Base-by-base conservation (phyloP, 1,140 invertebrate genomes). In the Reticulitermes speratus region DNA sequence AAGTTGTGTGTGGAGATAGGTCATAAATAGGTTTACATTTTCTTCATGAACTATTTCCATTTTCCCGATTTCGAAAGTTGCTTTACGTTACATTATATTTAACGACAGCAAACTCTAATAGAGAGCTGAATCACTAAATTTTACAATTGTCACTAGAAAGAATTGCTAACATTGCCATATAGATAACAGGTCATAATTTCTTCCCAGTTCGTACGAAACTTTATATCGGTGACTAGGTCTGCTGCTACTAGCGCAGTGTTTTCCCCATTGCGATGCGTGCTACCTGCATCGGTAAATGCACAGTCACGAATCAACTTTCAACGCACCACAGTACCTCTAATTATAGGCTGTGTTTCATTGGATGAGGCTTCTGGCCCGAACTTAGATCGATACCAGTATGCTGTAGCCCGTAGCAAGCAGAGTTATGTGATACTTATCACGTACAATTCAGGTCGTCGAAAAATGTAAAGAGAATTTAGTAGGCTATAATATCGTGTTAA, bases 301-400 rank as follows among this genome's bases (percentile, higher is more conserved):
- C 25, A 25, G 65, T 75, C 65, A 75, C 65, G 65, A 75, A 75
- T 25, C 25, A 25, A 8, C 65, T 2, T 25, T 16, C 65, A 25
- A 30, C 8, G n/a, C 65, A 30, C 25, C 16, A 7, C 25, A 75
- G 65, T 75, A 25, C 65, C 65, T 75, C 65, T 75, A 75, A 75
- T 75, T 75, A 75, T 30, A 75, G 65, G 65, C 65, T 75, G n/a
- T 75, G 65, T 30, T 75, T 75, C 65, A 75, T 75, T 75, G 65
- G 65, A 75, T 75, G 65, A 75, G 14, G 65, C 65, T 75, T 14
- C 65, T 6, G 52, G 11, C 7, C 65, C 6, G 65, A 6, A 30
- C 16, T 75, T 75, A n/a, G n/a, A 75, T 75, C 65, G 65, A 75
- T 75, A 30, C 65, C 3, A 12, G 25, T 30, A n/a, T 38, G 38